These are phyloP conservation scores for Acrossocheilus wenchowensis DNA, from an alignment of 2,797 vertebrate genomes.

Conservation along the genomic window DNA sequence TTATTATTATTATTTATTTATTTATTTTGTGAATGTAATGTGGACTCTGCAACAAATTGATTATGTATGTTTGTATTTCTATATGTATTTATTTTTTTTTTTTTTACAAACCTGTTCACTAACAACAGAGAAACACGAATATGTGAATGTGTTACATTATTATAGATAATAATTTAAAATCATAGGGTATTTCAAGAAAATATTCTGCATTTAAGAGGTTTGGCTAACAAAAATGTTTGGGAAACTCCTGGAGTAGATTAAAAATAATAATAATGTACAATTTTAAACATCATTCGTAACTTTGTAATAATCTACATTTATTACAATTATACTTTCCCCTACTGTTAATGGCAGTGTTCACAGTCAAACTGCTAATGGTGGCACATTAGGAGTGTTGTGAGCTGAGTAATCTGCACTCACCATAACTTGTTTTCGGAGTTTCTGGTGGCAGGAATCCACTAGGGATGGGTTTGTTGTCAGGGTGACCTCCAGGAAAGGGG, in stretches of 20 bases:
- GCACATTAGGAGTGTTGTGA: neutral
- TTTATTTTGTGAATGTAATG: neutral
- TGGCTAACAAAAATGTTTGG: neutral
- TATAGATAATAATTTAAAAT: neutral
- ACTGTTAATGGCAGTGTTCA: neutral
- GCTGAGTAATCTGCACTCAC: slow-evolving; percentile 68
- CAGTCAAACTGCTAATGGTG: neutral
- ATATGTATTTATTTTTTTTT: neutral
- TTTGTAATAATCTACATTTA: neutral
- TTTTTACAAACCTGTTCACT: neutral
- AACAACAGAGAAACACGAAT: neutral
- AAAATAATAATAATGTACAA: neutral
- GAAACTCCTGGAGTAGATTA: neutral
- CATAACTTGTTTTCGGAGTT: slow-evolving; percentile 77
- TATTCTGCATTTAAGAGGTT: neutral
- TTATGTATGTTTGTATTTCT: neutral
- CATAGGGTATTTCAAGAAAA: neutral
- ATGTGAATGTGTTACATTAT: neutral
- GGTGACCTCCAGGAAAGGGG: slow-evolving; percentile 71
- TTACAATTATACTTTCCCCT: neutral
- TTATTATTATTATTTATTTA: too few relatives aligned
- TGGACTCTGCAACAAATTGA: neutral
- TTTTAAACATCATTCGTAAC: neutral
- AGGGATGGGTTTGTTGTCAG: slow-evolving; percentile 75
- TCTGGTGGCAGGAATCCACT: slow-evolving; percentile 73